Percentiles rank a stretch among this genome's conserved stretches.
Conservation (phyloP, 2,113 vertebrate genomes). For the Fregata magnificens region DNA sequence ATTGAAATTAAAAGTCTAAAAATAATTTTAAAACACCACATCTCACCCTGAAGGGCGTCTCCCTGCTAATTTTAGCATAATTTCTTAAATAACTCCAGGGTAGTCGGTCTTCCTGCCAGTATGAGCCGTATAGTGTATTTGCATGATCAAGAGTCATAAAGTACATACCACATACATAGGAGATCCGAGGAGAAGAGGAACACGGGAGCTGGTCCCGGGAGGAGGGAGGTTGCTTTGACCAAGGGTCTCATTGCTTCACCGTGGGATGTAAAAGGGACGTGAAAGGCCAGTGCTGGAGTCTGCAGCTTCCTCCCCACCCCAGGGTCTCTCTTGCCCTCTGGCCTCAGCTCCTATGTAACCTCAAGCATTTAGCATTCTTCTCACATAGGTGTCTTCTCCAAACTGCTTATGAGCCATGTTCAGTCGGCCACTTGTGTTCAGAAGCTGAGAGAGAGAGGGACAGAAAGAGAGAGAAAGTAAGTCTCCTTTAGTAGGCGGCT, state of each 20-base stretch:
- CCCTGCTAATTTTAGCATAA: not conserved
- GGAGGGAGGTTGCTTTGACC: not conserved
- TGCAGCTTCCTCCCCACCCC: not conserved
- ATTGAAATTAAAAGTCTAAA: not conserved
- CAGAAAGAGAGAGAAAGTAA: not conserved
- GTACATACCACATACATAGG: not conserved
- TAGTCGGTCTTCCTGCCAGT: not conserved
- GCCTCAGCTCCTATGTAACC: not conserved
- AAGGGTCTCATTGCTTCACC: not conserved
- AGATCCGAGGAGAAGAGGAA: not conserved
- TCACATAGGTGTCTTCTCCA: not conserved
- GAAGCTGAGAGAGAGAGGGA: not conserved
- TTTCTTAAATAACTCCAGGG: not conserved
- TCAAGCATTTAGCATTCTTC: not conserved
- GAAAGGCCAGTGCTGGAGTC: not conserved
- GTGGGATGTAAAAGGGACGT: not conserved
- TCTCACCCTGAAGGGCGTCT: not conserved
- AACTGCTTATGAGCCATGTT: not conserved
- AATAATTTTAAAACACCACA: not conserved
- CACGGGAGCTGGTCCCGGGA: fast-evolving
- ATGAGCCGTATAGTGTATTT: not conserved
- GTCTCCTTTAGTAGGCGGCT: not conserved
- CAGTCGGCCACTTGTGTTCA: not conserved
- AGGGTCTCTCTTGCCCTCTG: not conserved
- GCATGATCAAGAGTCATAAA: not conserved